Conservation (phyloP, 2,888 invertebrate genomes). For the Busseola fusca region DNA sequence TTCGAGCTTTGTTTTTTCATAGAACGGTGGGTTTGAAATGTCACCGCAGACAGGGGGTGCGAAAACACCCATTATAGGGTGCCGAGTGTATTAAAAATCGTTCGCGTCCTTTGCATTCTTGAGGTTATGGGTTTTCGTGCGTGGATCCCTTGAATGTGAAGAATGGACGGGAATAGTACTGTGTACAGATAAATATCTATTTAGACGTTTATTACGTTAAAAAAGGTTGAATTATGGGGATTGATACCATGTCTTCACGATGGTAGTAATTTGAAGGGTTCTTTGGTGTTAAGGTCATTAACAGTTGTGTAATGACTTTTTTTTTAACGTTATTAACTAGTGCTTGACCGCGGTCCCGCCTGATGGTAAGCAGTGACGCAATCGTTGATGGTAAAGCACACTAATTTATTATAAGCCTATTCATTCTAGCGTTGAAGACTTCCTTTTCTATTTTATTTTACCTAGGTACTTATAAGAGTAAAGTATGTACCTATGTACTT, state of each 20-base stretch:
- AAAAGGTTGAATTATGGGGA: conserved; percentile 32
- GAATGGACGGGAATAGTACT: conserved; percentile 54
- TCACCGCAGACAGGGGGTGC: conserved; percentile 87
- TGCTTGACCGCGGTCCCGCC: too few species aligned
- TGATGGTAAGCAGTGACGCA: too few species aligned
- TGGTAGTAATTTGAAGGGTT: conserved; percentile 10
- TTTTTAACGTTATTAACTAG: too few species aligned
- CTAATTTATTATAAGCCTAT: too few species aligned
- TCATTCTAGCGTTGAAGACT: too few species aligned
- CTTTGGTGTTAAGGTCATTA: background rate
- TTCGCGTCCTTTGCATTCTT: conserved; percentile 85
- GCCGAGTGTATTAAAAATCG: conserved; percentile 87
- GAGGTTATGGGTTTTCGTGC: conserved; percentile 83
- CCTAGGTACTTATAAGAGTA: too few species aligned
- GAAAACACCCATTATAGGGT: conserved; percentile 86
- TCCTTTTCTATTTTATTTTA: too few species aligned
- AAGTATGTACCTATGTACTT: too few species aligned
- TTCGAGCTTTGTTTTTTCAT: conserved; percentile 87
- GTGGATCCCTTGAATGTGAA: conserved; percentile 65
- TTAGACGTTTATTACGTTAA: conserved; percentile 48
- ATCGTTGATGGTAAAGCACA: too few species aligned
- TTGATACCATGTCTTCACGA: conserved; percentile 20
- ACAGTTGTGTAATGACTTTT: background rate
- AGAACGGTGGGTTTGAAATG: conserved; percentile 87
- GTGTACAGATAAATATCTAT: conserved; percentile 47